Conservation (phyloP, 2,113 vertebrate genomes). For the Myanophis thanlyinensis region DNA sequence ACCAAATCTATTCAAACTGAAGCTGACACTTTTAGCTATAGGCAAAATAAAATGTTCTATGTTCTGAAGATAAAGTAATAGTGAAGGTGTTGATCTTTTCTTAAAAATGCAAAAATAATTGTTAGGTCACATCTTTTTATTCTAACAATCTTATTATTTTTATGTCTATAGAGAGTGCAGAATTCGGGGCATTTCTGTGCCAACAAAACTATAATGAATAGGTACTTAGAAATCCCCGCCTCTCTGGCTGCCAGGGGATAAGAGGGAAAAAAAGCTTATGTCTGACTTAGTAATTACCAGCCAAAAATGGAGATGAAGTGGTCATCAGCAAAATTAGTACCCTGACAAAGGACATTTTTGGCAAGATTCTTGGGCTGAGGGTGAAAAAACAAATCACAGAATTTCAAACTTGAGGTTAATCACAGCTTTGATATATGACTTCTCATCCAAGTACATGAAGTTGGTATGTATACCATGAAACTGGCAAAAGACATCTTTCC, state of each 20-base stretch:
- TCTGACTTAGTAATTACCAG: conserved; percentile 79
- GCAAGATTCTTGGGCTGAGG: conserved; percentile 69
- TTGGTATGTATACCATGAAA: background rate
- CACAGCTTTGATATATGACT: conserved; percentile 68
- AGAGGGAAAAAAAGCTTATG: conserved; percentile 68
- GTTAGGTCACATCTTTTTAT: conserved; percentile 53
- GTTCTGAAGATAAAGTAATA: background rate
- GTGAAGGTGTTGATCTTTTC: conserved; percentile 39
- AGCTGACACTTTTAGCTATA: background rate
- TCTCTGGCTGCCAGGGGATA: conserved; percentile 74
- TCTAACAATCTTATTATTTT: conserved; percentile 64
- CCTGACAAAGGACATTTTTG: conserved; percentile 73
- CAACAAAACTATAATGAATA: conserved; percentile 71
- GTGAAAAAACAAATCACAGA: conserved; percentile 72
- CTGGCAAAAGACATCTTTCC: background rate
- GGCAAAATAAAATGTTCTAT: background rate
- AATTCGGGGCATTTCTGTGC: conserved; percentile 70
- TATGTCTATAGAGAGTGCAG: conserved; percentile 63
- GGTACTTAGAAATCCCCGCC: conserved; percentile 70
- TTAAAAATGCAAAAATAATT: conserved; percentile 60
- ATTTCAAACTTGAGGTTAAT: conserved; percentile 79
- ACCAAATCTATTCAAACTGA: background rate
- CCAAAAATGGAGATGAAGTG: conserved; percentile 80
- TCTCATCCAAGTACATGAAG: conserved; percentile 27
- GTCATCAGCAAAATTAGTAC: conserved; percentile 81